Conservation (phyloP, 2,888 invertebrate genomes). For the Lysandra coridon region DNA sequence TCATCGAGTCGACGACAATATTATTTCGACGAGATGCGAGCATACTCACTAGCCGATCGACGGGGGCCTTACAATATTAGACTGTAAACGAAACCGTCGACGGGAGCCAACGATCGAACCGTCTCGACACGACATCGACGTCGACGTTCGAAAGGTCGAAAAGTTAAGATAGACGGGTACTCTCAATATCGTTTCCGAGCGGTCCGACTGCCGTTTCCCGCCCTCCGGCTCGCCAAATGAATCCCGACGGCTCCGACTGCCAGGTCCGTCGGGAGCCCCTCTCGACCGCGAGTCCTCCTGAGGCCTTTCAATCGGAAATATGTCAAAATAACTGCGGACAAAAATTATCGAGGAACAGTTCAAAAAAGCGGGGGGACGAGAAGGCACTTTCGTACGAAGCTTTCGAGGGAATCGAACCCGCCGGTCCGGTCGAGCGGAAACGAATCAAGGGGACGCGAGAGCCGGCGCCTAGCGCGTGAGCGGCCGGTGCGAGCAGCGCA, state of each 20-base stretch:
- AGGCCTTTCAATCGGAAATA: conserved; percentile 42
- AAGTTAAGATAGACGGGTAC: background rate
- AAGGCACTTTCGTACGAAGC: conserved; percentile 29
- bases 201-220: conserved; percentile 15
- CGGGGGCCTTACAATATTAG: background rate
- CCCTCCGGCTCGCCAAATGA: background rate
- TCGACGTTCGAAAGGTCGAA: conserved; percentile 38
- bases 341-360: conserved; percentile 33
- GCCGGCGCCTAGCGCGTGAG: conserved; percentile 64
- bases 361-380: conserved; percentile 23
- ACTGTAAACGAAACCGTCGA: background rate
- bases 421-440: background rate
- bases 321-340: conserved; percentile 37
- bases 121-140: conserved; percentile 53
- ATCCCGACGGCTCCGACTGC: background rate
- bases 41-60: background rate
- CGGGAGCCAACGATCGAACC: conserved; percentile 37
- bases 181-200: conserved; percentile 36
- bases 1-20: background rate
- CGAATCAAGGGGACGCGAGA: background rate
- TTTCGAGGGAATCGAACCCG: conserved; percentile 24
- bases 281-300: conserved; percentile 27
- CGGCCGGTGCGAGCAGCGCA: conserved; percentile 75
- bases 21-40: conserved; percentile 26
- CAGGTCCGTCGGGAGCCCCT: conserved; percentile 31